phyloP scores from a whole-genome alignment of 2,113 vertebrate species.

The Rhea americana region DNA sequence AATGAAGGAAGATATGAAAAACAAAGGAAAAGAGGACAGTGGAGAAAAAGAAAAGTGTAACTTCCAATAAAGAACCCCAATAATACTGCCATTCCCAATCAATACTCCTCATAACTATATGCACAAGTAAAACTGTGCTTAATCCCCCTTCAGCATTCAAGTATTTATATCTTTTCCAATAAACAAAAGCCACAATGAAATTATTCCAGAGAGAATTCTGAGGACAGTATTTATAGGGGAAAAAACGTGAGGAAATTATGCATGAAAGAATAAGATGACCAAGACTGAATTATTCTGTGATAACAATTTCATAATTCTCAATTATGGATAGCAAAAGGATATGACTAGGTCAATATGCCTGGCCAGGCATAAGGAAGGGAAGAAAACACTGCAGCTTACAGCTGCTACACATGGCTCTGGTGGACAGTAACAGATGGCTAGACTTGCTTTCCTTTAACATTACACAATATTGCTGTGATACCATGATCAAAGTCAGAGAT shows the following conservation, averaged over 20 bases:
- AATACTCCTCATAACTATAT: background rate
- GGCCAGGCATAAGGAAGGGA: constrained; percentile 37
- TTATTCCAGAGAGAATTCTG: background rate
- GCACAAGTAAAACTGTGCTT: background rate
- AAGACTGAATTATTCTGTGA: background rate
- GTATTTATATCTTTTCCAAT: background rate
- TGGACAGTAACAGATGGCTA: constrained; percentile 48
- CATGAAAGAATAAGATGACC: background rate
- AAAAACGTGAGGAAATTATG: rapidly evolving
- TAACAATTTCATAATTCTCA: background rate
- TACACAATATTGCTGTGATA: background rate
- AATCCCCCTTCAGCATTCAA: background rate
- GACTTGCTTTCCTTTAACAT: background rate
- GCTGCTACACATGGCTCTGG: constrained; percentile 40
- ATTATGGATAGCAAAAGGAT: background rate
- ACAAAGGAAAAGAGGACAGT: background rate
- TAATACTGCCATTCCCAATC: background rate
- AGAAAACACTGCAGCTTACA: constrained; percentile 47
- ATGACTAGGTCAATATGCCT: constrained; percentile 11
- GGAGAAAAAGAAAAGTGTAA: background rate
- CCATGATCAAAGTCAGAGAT: background rate
- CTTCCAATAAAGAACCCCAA: background rate
- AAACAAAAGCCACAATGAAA: background rate
- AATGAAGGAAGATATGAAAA: background rate
- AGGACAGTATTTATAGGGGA: background rate